Conservation (phyloP, 2,797 vertebrate genomes). For the Hippocampus kuda region DNA sequence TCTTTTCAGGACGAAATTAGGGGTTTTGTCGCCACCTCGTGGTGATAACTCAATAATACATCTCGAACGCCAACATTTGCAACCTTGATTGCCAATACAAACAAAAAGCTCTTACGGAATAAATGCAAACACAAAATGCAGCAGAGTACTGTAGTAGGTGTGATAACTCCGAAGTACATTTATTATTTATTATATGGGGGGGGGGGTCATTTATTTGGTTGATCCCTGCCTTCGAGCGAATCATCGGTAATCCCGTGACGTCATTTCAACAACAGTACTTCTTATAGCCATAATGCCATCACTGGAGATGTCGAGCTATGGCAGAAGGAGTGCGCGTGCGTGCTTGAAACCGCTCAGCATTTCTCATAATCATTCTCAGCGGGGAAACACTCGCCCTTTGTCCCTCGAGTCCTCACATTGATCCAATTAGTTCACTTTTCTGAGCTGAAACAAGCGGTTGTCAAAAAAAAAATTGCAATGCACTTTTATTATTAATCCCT, state of each 20-base stretch:
- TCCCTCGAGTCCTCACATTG: neutral
- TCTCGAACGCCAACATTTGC: neutral
- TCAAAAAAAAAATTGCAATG: neutral
- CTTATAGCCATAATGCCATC: neutral
- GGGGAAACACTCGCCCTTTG: constrained; percentile 4
- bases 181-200: no score
- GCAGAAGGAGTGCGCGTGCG: no score
- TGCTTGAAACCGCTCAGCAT: constrained; percentile 3
- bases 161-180: no score
- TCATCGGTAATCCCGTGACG: no score
- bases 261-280: neutral
- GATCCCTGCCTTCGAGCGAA: no score
- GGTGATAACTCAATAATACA: neutral
- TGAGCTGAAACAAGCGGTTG: neutral
- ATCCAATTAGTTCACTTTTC: neutral
- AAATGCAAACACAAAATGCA: no score
- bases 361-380: neutral
- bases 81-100: no score
- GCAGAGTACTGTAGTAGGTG: no score
- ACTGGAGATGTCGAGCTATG: neutral
- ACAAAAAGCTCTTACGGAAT: no score
- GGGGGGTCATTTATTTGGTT: no score
- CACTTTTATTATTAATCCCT: neutral
- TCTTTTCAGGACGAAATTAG: neutral
- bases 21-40: neutral